Conservation (phyloP, 53 echinoderm and acorn worm genomes). For the Patiria pectinifera region DNA sequence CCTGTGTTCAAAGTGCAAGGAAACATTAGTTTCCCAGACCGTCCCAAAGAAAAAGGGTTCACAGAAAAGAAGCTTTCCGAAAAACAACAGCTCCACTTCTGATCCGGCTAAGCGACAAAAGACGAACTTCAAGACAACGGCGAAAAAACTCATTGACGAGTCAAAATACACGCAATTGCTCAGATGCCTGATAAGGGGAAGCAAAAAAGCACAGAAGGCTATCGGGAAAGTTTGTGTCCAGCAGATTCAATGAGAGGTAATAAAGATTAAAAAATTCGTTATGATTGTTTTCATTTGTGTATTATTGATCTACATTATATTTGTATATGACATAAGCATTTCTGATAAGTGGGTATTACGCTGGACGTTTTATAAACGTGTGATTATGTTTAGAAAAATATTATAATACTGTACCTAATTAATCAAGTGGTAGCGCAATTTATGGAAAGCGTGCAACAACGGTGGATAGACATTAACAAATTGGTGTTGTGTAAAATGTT, state of each 20-base stretch:
- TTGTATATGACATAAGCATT: too few relatives aligned
- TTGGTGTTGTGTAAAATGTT: too few relatives aligned
- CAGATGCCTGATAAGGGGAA: slow-evolving; percentile 1
- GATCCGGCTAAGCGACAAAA: background rate
- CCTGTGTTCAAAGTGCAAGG: slow-evolving; percentile 5
- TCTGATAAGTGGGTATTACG: too few relatives aligned
- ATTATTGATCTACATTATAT: too few relatives aligned
- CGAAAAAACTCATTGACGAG: slow-evolving; percentile 13
- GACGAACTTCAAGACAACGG: slow-evolving; percentile 7
- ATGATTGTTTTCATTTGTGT: too few relatives aligned
- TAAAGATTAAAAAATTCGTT: too few relatives aligned
- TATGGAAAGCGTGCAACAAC: too few relatives aligned
- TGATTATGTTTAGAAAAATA: too few relatives aligned
- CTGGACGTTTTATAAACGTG: too few relatives aligned
- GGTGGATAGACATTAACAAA: too few relatives aligned
- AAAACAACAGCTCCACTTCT: background rate
- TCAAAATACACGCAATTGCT: slow-evolving; percentile 20
- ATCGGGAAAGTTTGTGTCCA: background rate
- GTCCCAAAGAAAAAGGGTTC: slow-evolving; percentile 26
- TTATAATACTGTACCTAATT: too few relatives aligned
- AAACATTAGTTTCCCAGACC: background rate
- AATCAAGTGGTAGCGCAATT: too few relatives aligned
- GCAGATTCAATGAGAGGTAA: slow-evolving; percentile 23
- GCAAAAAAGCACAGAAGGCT: slow-evolving; percentile 26
- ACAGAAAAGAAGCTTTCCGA: background rate